These are phyloP conservation scores for Hypanus sabinus DNA, from an alignment of 2,113 vertebrate genomes.

Conservation along the genomic window DNA sequence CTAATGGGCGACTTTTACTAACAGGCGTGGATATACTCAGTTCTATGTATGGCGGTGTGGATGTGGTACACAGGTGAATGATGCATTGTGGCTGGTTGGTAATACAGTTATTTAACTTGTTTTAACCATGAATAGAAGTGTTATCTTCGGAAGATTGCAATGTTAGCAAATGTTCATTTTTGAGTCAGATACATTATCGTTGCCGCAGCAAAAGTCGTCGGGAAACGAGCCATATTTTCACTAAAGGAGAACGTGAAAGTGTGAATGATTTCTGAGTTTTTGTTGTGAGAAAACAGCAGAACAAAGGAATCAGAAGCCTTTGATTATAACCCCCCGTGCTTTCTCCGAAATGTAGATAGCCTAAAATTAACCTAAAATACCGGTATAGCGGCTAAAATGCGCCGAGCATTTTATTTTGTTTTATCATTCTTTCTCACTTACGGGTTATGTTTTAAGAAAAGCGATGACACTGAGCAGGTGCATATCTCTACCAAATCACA, in stretches of 20 bases:
- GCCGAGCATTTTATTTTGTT: no score
- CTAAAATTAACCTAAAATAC: neutral
- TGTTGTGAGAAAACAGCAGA: neutral
- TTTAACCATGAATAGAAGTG: neutral
- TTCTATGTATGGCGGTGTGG: neutral
- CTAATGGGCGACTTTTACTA: slow-evolving; percentile 29
- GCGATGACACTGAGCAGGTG: neutral
- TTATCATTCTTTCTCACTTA: neutral
- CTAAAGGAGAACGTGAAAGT: neutral
- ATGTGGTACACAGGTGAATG: neutral
- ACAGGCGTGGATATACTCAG: neutral
- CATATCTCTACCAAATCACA: neutral
- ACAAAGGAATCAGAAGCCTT: neutral
- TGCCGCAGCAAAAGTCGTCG: neutral
- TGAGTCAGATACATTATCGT: neutral
- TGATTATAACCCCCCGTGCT: neutral
- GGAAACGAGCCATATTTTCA: no score
- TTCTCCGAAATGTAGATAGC: neutral
- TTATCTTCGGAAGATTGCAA: neutral
- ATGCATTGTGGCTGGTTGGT: neutral
- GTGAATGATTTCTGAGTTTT: neutral
- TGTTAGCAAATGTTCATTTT: neutral
- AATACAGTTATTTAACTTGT: neutral
- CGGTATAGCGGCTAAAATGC: neutral
- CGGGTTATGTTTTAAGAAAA: neutral